phyloP scores from a whole-genome alignment of 2,797 vertebrate genomes.

The Esox masquinongy region DNA sequence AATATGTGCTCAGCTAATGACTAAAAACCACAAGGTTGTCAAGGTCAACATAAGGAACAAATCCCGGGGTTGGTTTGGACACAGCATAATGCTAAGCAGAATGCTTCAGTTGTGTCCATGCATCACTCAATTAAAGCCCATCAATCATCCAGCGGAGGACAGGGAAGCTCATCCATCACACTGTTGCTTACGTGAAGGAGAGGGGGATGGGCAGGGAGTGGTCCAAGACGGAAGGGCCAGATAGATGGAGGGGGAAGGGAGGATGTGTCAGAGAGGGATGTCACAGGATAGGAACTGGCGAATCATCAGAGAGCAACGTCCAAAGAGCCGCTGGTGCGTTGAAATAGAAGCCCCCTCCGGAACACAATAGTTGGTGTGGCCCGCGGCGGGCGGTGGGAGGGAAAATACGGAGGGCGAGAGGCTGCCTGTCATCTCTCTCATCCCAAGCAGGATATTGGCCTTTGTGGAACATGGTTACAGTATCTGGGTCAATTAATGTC shows the following conservation, averaged over 20 bases:
- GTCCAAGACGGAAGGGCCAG: constrained; percentile 24
- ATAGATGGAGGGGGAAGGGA: constrained; percentile 37
- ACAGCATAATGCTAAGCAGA: constrained; percentile 38
- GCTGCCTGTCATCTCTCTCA: constrained; percentile 27
- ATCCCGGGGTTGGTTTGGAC: constrained; percentile 13
- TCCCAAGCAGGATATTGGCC: constrained; percentile 67
- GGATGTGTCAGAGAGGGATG: constrained; percentile 40
- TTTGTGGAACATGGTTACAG: constrained; percentile 67
- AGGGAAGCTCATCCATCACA: constrained; percentile 52
- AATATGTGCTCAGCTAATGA: constrained; percentile 30
- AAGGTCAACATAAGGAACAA: constrained; percentile 44
- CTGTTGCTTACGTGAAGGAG: constrained; percentile 16
- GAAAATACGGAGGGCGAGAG: not conserved
- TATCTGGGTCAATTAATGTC: constrained; percentile 73
- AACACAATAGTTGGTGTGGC: constrained; percentile 67
- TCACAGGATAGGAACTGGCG: constrained; percentile 55
- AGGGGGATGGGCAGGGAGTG: constrained; percentile 6
- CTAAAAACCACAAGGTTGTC: constrained; percentile 22
- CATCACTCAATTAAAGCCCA: constrained; percentile 68
- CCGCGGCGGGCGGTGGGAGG: constrained; percentile 46
- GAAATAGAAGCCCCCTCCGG: constrained; percentile 66
- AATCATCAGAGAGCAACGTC: constrained; percentile 56
- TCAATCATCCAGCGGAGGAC: constrained; percentile 58
- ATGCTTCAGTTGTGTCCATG: constrained; percentile 56
- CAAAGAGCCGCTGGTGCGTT: constrained; percentile 61